A percentile compares a stretch with the other conserved stretches of the same genome.
These are phyloP conservation scores for Tokudaia tokunoshimensis DNA, from an alignment of 2,797 vertebrate species.

Conservation along the genomic window DNA sequence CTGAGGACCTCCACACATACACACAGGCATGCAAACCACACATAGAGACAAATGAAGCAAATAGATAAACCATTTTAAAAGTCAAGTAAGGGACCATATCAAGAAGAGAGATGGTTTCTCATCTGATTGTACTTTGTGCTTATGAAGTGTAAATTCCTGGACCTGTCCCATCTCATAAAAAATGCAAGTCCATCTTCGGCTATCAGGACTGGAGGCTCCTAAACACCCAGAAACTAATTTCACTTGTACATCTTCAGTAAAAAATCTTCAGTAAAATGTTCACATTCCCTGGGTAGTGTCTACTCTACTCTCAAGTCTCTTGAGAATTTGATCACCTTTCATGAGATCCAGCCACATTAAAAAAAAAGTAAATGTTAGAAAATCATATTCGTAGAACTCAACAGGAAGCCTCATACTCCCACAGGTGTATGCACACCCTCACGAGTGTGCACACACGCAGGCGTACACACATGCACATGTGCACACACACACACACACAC, in stretches of 20 bases:
- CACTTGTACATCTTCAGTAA: neutral
- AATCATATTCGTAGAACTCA: neutral
- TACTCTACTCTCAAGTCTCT: neutral
- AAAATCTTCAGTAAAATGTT: constrained; percentile 2
- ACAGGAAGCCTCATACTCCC: neutral
- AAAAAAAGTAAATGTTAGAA: neutral
- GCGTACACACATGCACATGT: too few relatives aligned
- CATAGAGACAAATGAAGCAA: neutral
- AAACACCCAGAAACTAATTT: neutral
- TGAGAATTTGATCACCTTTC: neutral
- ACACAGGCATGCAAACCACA: neutral
- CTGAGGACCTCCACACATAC: neutral
- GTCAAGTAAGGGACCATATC: neutral
- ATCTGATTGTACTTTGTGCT: constrained; percentile 71
- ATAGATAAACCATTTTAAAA: neutral
- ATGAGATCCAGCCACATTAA: neutral
- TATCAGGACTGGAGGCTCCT: constrained; percentile 60
- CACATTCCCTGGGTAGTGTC: neutral
- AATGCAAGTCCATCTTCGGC: constrained; percentile 75
- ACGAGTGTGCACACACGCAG: neutral
- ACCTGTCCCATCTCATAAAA: constrained; percentile 74
- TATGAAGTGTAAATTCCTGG: constrained; percentile 66
- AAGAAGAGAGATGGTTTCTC: neutral
- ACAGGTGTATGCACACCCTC: rapidly evolving
- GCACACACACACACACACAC: too few relatives aligned